Percentiles rank a stretch among this genome's conserved stretches.
These are phyloP conservation scores for Arremon brunneinucha DNA, from an alignment of 2,797 vertebrate genomes.

Conservation along the genomic window DNA sequence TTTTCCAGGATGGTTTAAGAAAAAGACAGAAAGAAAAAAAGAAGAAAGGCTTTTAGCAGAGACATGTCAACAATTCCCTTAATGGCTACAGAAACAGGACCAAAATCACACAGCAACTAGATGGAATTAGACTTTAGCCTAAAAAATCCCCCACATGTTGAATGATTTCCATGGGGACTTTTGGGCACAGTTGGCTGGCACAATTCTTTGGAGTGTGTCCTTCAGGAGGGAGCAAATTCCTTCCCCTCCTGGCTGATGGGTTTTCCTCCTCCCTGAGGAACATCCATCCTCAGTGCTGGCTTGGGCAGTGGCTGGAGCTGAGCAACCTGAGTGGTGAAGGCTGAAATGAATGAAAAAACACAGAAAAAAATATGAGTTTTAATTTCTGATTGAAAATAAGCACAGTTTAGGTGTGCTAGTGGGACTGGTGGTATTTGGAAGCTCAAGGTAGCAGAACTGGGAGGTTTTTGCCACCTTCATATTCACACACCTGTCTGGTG, in stretches of 20 bases:
- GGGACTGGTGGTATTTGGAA: not conserved
- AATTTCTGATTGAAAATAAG: not conserved
- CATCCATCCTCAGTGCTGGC: not conserved
- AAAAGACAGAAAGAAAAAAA: not conserved
- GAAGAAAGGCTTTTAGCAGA: not conserved
- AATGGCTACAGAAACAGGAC: not conserved
- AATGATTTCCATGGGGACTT: not conserved
- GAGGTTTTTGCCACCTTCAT: not conserved
- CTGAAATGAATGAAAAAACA: not conserved
- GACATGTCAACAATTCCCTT: not conserved
- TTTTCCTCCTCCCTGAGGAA: not conserved
- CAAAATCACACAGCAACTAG: constrained; percentile 27
- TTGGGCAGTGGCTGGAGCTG: not conserved
- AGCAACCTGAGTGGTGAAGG: rapidly evolving
- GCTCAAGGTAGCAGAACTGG: not conserved
- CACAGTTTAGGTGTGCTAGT: not conserved
- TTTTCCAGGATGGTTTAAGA: not conserved
- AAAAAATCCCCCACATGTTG: not conserved
- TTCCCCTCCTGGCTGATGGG: not conserved
- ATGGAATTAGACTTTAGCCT: constrained; percentile 15
- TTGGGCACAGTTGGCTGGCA: not conserved
- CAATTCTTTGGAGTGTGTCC: not conserved
- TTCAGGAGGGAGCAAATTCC: constrained; percentile 15
- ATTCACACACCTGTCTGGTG: not conserved
- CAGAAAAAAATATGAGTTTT: rapidly evolving